Conservation (phyloP, 2,113 vertebrate species). For the Acinonyx jubatus region DNA sequence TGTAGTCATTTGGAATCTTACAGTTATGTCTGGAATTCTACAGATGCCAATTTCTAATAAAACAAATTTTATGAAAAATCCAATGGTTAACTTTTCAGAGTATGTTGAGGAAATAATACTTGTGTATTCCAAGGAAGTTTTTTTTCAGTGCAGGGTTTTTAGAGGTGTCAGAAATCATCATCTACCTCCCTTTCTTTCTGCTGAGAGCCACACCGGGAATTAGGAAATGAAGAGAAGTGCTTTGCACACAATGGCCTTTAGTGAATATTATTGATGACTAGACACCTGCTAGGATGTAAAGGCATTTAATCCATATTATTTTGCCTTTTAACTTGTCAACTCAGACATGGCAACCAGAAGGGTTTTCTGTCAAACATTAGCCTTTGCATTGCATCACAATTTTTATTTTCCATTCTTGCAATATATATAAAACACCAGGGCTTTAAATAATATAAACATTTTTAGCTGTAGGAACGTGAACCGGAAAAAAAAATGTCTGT, state of each 20-base stretch:
- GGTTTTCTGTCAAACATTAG: constrained; percentile 66
- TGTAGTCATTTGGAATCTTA: neutral
- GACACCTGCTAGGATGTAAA: constrained; percentile 71
- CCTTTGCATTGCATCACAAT: constrained; percentile 36
- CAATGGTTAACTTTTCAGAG: neutral
- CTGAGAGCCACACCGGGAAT: constrained; percentile 49
- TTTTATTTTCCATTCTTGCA: constrained; percentile 60
- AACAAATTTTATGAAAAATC: constrained; percentile 29
- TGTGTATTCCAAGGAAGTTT: neutral
- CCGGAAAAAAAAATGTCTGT: neutral
- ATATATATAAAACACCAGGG: neutral
- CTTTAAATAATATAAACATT: constrained; percentile 21
- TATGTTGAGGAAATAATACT: constrained; percentile 23
- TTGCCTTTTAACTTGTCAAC: constrained; percentile 76
- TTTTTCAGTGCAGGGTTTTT: constrained; percentile 27
- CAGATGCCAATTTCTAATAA: neutral
- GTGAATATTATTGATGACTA: constrained; percentile 70
- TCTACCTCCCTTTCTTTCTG: constrained; percentile 42
- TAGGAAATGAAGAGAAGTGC: constrained; percentile 47
- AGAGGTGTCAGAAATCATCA: constrained; percentile 53
- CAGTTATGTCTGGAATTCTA: neutral
- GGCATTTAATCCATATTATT: constrained; percentile 77
- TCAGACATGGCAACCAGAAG: constrained; percentile 24
- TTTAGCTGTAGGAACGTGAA: neutral
- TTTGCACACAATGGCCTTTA: constrained; percentile 62